Percentiles rank a stretch among this genome's conserved stretches.
Evolutionary conservation across 2,888 invertebrate species (phyloP).

Genomic region (Zaprionus obscuricornis): DNA sequence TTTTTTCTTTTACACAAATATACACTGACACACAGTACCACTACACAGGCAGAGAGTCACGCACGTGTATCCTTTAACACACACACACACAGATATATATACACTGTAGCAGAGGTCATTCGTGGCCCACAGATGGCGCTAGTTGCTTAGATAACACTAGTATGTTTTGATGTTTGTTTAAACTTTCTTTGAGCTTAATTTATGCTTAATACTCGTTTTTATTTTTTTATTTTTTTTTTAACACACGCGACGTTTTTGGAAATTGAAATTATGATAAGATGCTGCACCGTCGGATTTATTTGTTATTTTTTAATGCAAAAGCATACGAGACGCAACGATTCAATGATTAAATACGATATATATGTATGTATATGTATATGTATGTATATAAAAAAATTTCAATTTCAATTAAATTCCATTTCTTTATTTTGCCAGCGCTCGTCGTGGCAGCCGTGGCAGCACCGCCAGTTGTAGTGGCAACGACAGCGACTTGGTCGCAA

Average conservation of each 20-base stretch:
- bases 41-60: conserved; percentile 17
- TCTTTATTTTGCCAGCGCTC: conserved; percentile 63
- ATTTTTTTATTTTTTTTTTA: conserved; percentile 11
- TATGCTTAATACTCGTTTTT: not conserved
- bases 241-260: conserved; percentile 29
- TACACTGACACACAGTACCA: conserved; percentile 15
- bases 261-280: conserved; percentile 24
- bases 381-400: conserved; percentile 37
- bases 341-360: conserved; percentile 26
- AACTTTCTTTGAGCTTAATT: too few relatives aligned
- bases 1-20: conserved; percentile 28
- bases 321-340: conserved; percentile 21
- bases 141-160: conserved; percentile 60
- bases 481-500: conserved; percentile 74
- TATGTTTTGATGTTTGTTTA: conserved; percentile 1
- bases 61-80: conserved; percentile 3
- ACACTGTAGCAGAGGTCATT: too few relatives aligned
- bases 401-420: conserved; percentile 62
- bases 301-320: conserved; percentile 13
- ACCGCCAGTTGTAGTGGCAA: conserved; percentile 71
- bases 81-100: not conserved
- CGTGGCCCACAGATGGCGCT: conserved; percentile 42
- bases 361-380: conserved; percentile 2
- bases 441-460: conserved; percentile 71
- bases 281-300: conserved; percentile 25